Evolutionary conservation across 2,113 vertebrate genomes (phyloP).

Genomic region (Monarcha castaneiventris): DNA sequence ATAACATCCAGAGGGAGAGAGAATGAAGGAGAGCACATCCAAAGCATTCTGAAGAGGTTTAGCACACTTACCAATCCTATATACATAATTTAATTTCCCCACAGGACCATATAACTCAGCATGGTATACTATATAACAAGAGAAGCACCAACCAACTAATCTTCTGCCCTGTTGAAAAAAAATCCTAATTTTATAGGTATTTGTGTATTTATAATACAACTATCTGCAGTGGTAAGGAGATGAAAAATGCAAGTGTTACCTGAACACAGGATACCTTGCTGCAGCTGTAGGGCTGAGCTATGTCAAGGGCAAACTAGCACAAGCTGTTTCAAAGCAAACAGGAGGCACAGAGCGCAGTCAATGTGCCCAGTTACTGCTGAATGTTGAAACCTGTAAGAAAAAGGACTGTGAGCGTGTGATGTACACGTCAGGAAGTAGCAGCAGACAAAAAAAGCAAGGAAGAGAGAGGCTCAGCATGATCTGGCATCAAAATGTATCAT

Average conservation of each 20-base stretch:
- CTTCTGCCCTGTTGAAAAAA: neutral
- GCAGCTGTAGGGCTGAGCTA: neutral
- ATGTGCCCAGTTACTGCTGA: neutral
- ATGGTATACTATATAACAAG: neutral
- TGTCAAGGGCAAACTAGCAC: neutral
- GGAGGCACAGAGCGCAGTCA: neutral
- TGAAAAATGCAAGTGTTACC: neutral
- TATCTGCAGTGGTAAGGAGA: neutral
- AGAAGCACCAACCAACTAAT: neutral
- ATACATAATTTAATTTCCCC: slow-evolving; percentile 32
- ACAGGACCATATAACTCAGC: neutral
- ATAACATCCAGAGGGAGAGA: neutral
- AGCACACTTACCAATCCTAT: neutral
- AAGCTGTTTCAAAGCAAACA: neutral
- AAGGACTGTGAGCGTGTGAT: neutral
- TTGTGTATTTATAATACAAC: neutral
- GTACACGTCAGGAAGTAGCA: neutral
- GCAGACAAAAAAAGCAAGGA: neutral
- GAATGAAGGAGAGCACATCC: neutral
- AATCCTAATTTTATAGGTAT: neutral
- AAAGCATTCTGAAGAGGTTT: slow-evolving; percentile 14
- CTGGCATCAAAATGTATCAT: neutral
- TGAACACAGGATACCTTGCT: neutral
- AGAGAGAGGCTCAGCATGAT: neutral
- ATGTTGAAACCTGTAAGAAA: neutral